Percentiles rank a stretch among this genome's conserved stretches.
phyloP scores from a whole-genome alignment of 2,888 invertebrate species.

The Pristionchus fissidentatus region DNA sequence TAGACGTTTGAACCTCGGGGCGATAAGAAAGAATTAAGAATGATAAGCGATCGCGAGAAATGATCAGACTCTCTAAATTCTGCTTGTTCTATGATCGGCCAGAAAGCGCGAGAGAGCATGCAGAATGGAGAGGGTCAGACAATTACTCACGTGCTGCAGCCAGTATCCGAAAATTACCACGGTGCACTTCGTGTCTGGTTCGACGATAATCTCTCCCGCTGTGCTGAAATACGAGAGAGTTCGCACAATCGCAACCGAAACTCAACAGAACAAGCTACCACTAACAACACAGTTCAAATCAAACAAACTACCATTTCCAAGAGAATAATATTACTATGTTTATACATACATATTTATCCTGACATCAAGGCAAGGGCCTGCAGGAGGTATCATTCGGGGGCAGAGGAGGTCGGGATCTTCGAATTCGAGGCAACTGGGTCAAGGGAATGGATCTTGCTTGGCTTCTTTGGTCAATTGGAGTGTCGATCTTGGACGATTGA shows the following conservation, averaged over 20 bases:
- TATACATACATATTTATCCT: no score
- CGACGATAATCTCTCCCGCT: constrained; percentile 63
- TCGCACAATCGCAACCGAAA: not conserved
- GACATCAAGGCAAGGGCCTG: no score
- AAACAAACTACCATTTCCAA: not conserved
- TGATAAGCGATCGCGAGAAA: no score
- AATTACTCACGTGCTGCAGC: constrained; percentile 56
- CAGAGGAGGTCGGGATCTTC: no score
- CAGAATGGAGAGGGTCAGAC: not conserved
- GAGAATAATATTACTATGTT: not conserved
- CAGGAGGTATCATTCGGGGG: no score
- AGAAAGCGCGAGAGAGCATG: not conserved
- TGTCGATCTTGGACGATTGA: no score
- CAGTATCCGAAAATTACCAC: constrained; percentile 65
- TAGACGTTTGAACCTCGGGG: not conserved
- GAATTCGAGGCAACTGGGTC: no score
- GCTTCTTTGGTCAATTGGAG: no score
- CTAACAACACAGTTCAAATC: not conserved
- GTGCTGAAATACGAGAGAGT: no score
- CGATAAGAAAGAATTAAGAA: not conserved
- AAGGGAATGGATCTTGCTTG: no score
- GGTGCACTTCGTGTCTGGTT: constrained; percentile 58
- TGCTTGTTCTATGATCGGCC: not conserved
- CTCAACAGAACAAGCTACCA: constrained; percentile 26
- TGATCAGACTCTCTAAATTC: no score